These are phyloP conservation scores for Cephalophus harveyi DNA, from an alignment of 2,113 vertebrate genomes.

Conservation along the genomic window DNA sequence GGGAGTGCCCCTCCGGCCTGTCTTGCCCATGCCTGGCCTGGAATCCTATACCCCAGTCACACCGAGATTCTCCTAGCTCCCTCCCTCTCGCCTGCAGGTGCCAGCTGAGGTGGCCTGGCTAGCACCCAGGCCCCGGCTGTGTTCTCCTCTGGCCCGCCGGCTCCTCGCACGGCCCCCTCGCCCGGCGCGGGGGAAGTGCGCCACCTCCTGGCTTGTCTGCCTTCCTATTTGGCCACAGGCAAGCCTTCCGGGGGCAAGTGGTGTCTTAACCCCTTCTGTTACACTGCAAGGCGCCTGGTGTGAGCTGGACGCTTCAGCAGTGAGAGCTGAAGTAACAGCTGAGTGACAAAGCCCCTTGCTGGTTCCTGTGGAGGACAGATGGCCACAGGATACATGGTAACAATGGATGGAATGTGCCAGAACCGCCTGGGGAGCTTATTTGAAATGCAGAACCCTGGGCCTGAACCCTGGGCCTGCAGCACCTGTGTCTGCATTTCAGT, in stretches of 20 bases:
- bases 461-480: background rate
- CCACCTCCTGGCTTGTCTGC: too few species aligned
- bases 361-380: background rate
- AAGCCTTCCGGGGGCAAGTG: background rate
- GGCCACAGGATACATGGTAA: accelerated
- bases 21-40: background rate
- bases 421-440: accelerated
- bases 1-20: background rate
- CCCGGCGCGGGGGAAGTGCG: accelerated
- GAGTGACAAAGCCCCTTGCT: accelerated
- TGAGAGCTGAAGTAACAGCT: accelerated
- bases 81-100: background rate
- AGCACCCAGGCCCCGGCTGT: background rate
- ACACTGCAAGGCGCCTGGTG: accelerated
- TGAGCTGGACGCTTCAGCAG: accelerated
- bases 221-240: background rate
- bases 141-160: background rate
- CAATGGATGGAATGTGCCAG: accelerated
- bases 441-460: background rate
- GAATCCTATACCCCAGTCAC: background rate
- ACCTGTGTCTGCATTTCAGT: background rate
- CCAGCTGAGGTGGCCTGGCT: background rate
- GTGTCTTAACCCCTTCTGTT: background rate
- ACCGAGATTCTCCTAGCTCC: background rate
- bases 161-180: accelerated